Base-by-base conservation (phyloP, 2,113 vertebrate species). In the Neopipo cinnamomea region DNA sequence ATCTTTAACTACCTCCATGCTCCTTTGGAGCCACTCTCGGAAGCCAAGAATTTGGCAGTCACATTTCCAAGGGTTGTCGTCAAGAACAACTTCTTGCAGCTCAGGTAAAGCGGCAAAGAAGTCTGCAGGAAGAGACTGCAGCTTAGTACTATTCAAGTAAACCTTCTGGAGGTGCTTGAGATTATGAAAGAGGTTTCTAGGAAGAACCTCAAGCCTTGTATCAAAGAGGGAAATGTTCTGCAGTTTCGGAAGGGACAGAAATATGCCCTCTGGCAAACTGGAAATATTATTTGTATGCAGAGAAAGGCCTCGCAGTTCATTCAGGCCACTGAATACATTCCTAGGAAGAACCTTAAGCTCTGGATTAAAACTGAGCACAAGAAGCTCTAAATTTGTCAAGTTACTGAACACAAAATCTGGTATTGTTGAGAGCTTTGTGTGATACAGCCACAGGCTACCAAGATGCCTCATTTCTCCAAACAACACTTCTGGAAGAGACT, bases 381-480 rank as follows among this genome's bases (percentile, higher is more conserved):
- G 97, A 3, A 20, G 30, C 70, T 67, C 78, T 68, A 99, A 97
- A 82, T 98, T 94, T 67, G 98, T 98, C 98, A 99, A 98, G 96
- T 99, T 99, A 20, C 97, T 95, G 58, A 99, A 99, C 88, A 98
- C 83, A 85, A 98, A 98, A 85, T 97, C 97, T 15, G 99, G 99
- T 85, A 99, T 92, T 28, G 98, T 98, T 73, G 84, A 96, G 84
- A 99, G 98, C 58, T 96, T 97, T 15, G 99, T 99, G 37, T 53
- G 3, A 91, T 97, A 98, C 55, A 99, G 92, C 97, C 98, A 98
- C 39, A 99, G 97, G 35, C 97, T 97, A 59, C 20, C 85, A 33
- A 99, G 98, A 31, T 96, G 91, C 9, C 96, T 98, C 98, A 98
- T 98, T 93, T 98, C 95, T 44, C 99, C 99, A 96, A 99, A 99